phyloP scores from a whole-genome alignment of 2,113 vertebrate genomes.

The Geococcyx californianus region DNA sequence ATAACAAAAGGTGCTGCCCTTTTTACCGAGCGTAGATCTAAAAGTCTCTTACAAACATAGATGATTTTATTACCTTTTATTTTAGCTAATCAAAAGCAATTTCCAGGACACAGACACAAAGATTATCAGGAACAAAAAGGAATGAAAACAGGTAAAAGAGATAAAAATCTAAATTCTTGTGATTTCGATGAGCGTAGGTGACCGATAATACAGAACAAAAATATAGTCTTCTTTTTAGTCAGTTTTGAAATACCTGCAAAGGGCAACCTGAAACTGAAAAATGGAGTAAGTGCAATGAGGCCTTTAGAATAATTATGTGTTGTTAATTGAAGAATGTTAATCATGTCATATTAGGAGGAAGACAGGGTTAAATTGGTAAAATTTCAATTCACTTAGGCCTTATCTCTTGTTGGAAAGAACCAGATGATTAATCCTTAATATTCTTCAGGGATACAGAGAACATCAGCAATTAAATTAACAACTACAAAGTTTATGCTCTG shows the following conservation, averaged over 20 bases:
- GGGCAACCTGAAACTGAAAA: constrained; percentile 46
- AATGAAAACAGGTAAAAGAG: not conserved
- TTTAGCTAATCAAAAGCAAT: not conserved
- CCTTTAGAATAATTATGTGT: constrained; percentile 77
- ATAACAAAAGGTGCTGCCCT: not conserved
- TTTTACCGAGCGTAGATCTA: not conserved
- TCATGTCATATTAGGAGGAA: constrained; percentile 85
- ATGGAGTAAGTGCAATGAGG: constrained; percentile 55
- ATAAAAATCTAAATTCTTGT: not conserved
- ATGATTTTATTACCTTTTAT: not conserved
- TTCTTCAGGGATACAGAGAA: constrained; percentile 84
- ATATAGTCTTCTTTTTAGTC: not conserved
- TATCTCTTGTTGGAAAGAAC: constrained; percentile 86
- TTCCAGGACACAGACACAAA: not conserved
- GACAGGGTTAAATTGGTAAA: constrained; percentile 87
- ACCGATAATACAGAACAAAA: not conserved
- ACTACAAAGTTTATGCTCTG: constrained; percentile 88
- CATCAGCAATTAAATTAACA: constrained; percentile 90
- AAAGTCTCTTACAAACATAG: not conserved
- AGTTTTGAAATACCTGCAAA: constrained; percentile 60
- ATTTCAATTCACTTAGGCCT: constrained; percentile 86
- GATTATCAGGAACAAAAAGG: not conserved
- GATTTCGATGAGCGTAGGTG: not conserved
- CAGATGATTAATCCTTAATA: constrained; percentile 91
- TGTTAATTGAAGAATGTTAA: constrained; percentile 89